Conservation (phyloP, 2,797 vertebrate species). For the Prionace glauca region DNA sequence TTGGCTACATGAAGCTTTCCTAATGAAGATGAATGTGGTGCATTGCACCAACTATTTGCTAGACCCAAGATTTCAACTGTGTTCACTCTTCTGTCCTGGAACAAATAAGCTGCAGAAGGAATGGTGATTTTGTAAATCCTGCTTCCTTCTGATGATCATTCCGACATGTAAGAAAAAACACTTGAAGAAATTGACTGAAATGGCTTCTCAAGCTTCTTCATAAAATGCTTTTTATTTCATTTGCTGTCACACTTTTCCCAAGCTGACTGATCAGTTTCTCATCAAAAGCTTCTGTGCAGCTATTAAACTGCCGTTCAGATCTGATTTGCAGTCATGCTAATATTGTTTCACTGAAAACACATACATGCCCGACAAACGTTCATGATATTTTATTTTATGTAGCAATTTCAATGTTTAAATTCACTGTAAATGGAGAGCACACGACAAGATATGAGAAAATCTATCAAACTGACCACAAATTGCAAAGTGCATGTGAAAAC, state of each 20-base stretch:
- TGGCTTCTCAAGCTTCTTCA: not conserved
- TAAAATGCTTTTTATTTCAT: not conserved
- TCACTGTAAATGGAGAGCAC: not conserved
- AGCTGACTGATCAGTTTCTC: not conserved
- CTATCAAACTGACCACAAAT: no score
- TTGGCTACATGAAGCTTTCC: not conserved
- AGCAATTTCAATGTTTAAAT: not conserved
- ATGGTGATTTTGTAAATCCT: not conserved
- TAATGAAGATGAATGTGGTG: not conserved
- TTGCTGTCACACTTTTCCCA: not conserved
- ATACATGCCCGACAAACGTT: not conserved
- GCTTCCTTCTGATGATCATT: not conserved
- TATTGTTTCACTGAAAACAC: not conserved
- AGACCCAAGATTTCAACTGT: not conserved
- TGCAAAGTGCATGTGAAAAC: no score
- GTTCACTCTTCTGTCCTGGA: not conserved
- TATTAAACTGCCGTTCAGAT: not conserved
- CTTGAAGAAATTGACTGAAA: not conserved
- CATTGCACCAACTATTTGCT: not conserved
- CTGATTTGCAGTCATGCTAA: not conserved
- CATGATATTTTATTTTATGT: not conserved
- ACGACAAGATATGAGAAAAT: no score
- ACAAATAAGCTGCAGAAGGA: not conserved
- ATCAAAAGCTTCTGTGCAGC: not conserved
- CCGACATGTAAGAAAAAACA: not conserved